These are phyloP conservation scores for Lucifuga dentata DNA, from an alignment of 2,113 vertebrate species.

Conservation along the genomic window DNA sequence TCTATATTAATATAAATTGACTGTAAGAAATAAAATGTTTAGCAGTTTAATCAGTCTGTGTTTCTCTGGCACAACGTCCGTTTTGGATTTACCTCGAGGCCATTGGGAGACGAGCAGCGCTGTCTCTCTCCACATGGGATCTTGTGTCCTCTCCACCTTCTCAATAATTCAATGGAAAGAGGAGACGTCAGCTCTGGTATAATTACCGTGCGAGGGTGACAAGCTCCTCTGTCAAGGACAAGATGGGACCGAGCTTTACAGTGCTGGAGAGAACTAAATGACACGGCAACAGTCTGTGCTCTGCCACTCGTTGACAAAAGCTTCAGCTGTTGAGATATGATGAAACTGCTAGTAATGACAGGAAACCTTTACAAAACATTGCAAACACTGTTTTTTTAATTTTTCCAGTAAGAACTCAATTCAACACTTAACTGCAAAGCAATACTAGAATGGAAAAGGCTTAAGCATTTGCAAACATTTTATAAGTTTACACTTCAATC, in stretches of 20 bases:
- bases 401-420: constrained; percentile 34
- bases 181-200: constrained; percentile 74
- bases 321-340: constrained; percentile 45
- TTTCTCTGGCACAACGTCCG: constrained; percentile 32
- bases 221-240: constrained; percentile 76
- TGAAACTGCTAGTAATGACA: constrained; percentile 61
- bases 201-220: constrained; percentile 78
- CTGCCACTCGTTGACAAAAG: constrained; percentile 31
- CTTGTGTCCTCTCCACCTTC: constrained; percentile 67
- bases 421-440: constrained; percentile 12
- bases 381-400: constrained; percentile 33
- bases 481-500: not conserved
- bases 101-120: constrained; percentile 23
- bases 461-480: not conserved
- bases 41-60: constrained; percentile 13
- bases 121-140: constrained; percentile 65
- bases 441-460: constrained; percentile 9
- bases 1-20: constrained; percentile 10
- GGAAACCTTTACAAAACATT: constrained; percentile 18
- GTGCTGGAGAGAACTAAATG: constrained; percentile 40
- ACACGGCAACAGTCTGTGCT: constrained; percentile 20
- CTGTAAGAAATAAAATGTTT: constrained; percentile 20
- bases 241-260: constrained; percentile 50
- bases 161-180: constrained; percentile 80
- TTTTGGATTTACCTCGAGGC: constrained; percentile 57